Evolutionary conservation across 2,797 vertebrate species (phyloP), one percentile per base, ranked within the genome.

Genomic region (Ctenopoma kingsleyae): DNA sequence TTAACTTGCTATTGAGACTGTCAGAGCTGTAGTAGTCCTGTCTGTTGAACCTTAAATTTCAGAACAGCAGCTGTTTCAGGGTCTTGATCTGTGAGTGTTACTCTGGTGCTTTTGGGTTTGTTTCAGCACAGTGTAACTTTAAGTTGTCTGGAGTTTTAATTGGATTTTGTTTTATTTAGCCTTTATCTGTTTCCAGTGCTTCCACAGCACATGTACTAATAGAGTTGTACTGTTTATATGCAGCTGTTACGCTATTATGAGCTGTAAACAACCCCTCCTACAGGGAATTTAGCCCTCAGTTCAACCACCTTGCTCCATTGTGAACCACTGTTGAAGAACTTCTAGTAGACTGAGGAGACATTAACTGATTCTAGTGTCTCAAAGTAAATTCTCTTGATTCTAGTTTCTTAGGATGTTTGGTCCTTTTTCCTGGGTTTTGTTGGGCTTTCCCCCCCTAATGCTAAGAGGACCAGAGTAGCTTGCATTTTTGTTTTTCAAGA

Each of bases 251-350:
- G 54, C 53, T 16, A 23, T 53, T 48, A 70, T 17, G 73, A 78
- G 76, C 64, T 77, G 73, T 67, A 60, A 32, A 9, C 52, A 9
- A 17, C 25, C 35, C 56, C 10, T 66, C 46, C 23, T 16, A 20
- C 46, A 48, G 30, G 8, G 30, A 32, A 9, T 9, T 71, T 83
- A 84, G 65, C 74, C 69, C 49, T 54, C 51, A 23, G 64, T 87
- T 82, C 67, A 85, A 85, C 76, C 61, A 61, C 64, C 60, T 65
- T 56, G 48, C 49, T 71, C 62, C 71, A 62, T 64, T 78, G 49
- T 74, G 57, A 76, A 60, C 46, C 47, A n/a, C 70, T 60, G 54
- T 68, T 75, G 46, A 67, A 40, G 62, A 67, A 54, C 36, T 25
- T 12, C 41, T n/a, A n/a, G 35, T 23, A 64, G 52, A 32, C 1